These are phyloP conservation scores for Disparrhopalites patrizii DNA, from an alignment of 2,888 invertebrate genomes.

Conservation along the genomic window DNA sequence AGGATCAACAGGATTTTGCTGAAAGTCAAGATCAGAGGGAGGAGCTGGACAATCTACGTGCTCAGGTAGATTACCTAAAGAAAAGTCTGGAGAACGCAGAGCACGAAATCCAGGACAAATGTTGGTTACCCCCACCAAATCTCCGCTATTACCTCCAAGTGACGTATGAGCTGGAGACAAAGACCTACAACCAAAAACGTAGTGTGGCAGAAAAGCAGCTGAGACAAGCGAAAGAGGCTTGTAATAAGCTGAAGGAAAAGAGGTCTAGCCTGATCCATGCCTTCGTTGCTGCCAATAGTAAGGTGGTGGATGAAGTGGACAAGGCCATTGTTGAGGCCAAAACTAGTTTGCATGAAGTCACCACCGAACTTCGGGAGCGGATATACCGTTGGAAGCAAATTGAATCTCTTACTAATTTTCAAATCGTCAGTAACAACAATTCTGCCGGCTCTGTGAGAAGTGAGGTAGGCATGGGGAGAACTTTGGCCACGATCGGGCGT, in stretches of 20 bases:
- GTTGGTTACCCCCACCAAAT: slow-evolving; percentile 81
- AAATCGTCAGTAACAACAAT: slow-evolving; percentile 76
- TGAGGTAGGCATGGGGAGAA: not conserved
- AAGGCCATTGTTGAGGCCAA: slow-evolving; percentile 84
- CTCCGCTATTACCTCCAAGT: slow-evolving; percentile 91
- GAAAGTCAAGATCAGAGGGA: slow-evolving; percentile 19
- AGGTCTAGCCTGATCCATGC: slow-evolving; percentile 89
- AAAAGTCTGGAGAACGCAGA: slow-evolving; percentile 80
- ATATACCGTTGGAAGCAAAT: slow-evolving; percentile 92
- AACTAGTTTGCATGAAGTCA: slow-evolving; percentile 86
- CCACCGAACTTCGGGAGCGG: slow-evolving; percentile 85
- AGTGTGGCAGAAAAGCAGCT: slow-evolving; percentile 75
- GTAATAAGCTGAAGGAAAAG: slow-evolving; percentile 90
- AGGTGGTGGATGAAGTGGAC: slow-evolving; percentile 96
- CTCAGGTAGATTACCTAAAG: slow-evolving; percentile 77
- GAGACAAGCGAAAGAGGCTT: slow-evolving; percentile 81
- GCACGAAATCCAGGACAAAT: slow-evolving; percentile 79
- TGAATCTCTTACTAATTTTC: slow-evolving; percentile 81
- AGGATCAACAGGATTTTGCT: not conserved
- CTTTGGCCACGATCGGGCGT: slow-evolving; percentile 16
- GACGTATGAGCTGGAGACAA: slow-evolving; percentile 91
- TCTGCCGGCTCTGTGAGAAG: not conserved
- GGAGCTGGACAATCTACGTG: slow-evolving; percentile 63
- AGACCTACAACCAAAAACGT: slow-evolving; percentile 77
- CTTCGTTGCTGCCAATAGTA: slow-evolving; percentile 92